These are phyloP conservation scores for Serinus canaria DNA, from an alignment of 2,113 vertebrate species.

Conservation along the genomic window DNA sequence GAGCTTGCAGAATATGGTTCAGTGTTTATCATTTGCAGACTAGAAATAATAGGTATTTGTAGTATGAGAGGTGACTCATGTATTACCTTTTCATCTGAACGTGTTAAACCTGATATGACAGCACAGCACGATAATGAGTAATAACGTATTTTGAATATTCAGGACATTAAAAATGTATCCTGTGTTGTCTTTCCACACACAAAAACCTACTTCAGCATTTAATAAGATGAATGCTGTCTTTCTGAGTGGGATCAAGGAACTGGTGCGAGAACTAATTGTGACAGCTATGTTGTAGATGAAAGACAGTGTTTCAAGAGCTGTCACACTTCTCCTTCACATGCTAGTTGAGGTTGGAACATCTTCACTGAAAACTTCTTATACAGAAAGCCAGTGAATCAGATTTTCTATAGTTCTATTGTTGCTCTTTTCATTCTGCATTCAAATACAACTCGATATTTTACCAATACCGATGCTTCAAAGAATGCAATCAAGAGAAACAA, in stretches of 20 bases:
- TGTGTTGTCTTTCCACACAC: conserved; percentile 15
- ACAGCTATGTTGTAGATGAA: conserved; percentile 2
- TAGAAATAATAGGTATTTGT: conserved; percentile 28
- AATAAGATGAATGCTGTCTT: background rate
- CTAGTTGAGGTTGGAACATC: background rate
- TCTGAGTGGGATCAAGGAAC: background rate
- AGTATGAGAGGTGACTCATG: conserved; percentile 24
- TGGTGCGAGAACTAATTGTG: conserved; percentile 23
- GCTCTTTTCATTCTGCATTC: background rate
- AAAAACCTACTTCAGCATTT: background rate
- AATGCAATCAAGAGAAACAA: background rate
- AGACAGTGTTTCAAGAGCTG: conserved; percentile 1
- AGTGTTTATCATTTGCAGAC: background rate
- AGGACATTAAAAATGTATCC: conserved; percentile 24
- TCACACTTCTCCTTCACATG: background rate
- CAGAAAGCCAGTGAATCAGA: background rate
- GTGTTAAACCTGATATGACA: background rate
- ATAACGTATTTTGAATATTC: conserved; percentile 37
- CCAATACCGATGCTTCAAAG: background rate
- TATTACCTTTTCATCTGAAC: conserved; percentile 14
- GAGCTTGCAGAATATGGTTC: background rate
- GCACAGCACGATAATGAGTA: conserved; percentile 24
- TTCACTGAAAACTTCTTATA: conserved; percentile 10
- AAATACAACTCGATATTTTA: background rate
- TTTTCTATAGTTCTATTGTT: background rate